Evolutionary conservation across 2,888 invertebrate species (phyloP).

Genomic region (Phytoseiulus persimilis): DNA sequence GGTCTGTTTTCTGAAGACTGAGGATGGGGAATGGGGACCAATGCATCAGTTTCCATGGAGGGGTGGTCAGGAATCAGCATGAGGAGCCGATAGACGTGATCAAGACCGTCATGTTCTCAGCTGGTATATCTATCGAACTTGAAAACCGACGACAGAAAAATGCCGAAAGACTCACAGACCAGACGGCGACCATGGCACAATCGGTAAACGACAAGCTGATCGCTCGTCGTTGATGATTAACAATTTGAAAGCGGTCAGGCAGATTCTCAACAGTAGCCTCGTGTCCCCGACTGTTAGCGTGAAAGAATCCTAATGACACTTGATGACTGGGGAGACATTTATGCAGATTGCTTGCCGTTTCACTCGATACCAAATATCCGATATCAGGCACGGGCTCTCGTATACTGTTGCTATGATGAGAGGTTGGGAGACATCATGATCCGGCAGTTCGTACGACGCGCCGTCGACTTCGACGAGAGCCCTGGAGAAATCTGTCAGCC

Average conservation of each 20-base stretch:
- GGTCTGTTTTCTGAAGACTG: too few species aligned
- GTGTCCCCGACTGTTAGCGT: neutral
- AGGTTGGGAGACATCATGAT: conserved; percentile 5
- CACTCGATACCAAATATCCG: neutral
- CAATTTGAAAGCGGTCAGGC: neutral
- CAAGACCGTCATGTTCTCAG: too few species aligned
- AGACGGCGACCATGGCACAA: neutral
- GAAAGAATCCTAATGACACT: neutral
- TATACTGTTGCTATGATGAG: neutral
- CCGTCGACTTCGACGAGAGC: neutral
- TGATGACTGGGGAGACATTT: neutral
- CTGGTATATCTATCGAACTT: too few species aligned
- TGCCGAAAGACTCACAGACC: too few species aligned
- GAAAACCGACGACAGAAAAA: too few species aligned
- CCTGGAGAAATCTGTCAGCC: neutral
- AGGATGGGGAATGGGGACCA: too few species aligned
- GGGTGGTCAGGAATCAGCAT: too few species aligned
- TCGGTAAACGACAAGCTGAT: neutral
- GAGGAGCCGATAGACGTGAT: too few species aligned
- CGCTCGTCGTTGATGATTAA: neutral
- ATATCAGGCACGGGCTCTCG: neutral
- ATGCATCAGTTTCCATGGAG: too few species aligned
- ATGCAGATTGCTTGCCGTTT: neutral
- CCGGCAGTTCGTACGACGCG: neutral
- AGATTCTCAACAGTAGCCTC: neutral